Base-by-base conservation (phyloP, 2,888 invertebrate species). In the Yponomeuta plumbellus region DNA sequence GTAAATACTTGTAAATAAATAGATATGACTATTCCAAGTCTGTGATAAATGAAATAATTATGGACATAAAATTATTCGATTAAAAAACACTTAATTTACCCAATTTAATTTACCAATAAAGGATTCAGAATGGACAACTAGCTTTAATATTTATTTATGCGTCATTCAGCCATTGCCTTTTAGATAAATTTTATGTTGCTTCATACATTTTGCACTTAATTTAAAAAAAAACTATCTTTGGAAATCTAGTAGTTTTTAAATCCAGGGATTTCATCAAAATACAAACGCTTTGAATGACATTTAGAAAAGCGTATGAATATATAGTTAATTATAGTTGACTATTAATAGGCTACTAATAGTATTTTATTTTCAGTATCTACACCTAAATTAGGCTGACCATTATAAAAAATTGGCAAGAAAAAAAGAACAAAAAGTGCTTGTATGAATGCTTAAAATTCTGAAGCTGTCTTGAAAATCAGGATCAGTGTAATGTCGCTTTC, bases 401-500 rank as follows among this genome's bases (percentile, higher is more conserved):
- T 52, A 52, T 52, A 17, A 17, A 52, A 13, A 52, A 52, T 52
- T 52, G 44, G 44, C 44, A 52, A 52, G 44, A 52, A 52, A 13
- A 52, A 3, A 52, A 34, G 34, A 17, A 52, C 44, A 52, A 52
- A 52, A 52, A 52, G 44, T 52, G 44, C 44, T 52, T 52, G 44
- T 52, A 52, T 52, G 44, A 52, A 52, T 52, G 44, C 13, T 44
- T 44, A 10, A 44, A 44, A 44, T 78, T 44, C 44, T 44, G 8
- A 44, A 44, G 44, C 17, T 52, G 44, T 52, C 44, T 52, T 52
- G 4, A 13, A 52, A 52, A 52, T 13, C 17, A 52, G 44, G 44
- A 17, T 52, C 44, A 52, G 17, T 52, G 44, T 52, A 72, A 78
- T 85, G 84, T 85, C 81, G 88, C 87, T 88, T 87, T 77, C 76